Conservation (phyloP, 2,888 invertebrate species). For the Teinopalpus imperialis region DNA sequence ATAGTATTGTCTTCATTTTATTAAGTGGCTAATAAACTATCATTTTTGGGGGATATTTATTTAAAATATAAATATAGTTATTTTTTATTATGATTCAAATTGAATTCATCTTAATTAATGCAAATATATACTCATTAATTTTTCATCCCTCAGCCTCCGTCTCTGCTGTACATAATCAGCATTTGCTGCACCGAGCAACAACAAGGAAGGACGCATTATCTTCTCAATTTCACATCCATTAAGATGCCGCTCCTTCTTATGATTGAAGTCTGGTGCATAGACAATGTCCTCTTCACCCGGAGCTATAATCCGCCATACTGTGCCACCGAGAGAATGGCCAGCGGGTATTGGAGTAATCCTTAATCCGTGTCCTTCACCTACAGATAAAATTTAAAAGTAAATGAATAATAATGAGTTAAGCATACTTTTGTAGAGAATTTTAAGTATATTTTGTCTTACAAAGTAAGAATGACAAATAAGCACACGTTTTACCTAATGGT, state of each 20-base stretch:
- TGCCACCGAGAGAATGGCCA: conserved; percentile 99
- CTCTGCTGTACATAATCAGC: conserved; percentile 96
- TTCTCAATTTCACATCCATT: conserved; percentile 97
- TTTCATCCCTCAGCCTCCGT: conserved; percentile 95
- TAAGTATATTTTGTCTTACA: too few relatives aligned
- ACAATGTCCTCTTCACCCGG: conserved; percentile 99
- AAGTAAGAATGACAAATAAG: too few relatives aligned
- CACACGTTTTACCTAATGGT: too few relatives aligned
- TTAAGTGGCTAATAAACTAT: too few relatives aligned
- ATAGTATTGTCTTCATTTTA: too few relatives aligned
- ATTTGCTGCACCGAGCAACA: conserved; percentile 98
- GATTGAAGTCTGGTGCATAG: conserved; percentile 99
- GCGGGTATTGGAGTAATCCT: conserved; percentile 97
- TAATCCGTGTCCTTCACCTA: conserved; percentile 97
- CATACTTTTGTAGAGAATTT: too few relatives aligned
- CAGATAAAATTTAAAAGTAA: conserved; percentile 28
- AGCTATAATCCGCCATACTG: conserved; percentile 99
- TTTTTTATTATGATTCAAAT: too few relatives aligned
- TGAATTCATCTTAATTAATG: too few relatives aligned
- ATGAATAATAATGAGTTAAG: too few relatives aligned
- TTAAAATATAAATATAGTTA: too few relatives aligned
- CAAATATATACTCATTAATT: conserved; percentile 91
- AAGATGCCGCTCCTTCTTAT: conserved; percentile 98
- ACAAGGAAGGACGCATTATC: conserved; percentile 93
- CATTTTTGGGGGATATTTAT: too few relatives aligned